phyloP scores from a whole-genome alignment of 2,888 invertebrate genomes.

The Gryllus longicercus region DNA sequence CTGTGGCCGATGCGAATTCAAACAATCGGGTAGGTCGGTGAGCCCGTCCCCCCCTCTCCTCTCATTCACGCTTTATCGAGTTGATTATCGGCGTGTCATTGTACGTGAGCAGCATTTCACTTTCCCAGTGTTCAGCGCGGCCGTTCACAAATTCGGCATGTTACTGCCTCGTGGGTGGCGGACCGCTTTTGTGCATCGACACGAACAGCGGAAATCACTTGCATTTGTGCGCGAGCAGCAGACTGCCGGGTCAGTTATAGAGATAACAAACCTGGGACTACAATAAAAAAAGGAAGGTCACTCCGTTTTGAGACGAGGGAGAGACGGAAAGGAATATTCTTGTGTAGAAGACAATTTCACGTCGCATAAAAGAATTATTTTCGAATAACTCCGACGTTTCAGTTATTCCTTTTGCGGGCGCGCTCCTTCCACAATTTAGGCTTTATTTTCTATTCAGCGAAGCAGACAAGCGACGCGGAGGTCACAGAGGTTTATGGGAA shows the following conservation, averaged over 20 bases:
- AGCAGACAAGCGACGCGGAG: background rate
- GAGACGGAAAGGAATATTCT: no score
- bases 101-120: background rate
- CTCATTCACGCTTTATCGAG: slow-evolving; percentile 17
- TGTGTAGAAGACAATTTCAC: background rate
- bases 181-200: background rate
- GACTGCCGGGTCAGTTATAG: no score
- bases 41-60: background rate
- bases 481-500: background rate
- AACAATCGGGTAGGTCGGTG: background rate
- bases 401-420: background rate
- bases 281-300: no score
- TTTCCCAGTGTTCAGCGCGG: no score
- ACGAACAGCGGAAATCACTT: slow-evolving; percentile 3
- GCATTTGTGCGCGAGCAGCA: no score
- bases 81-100: background rate
- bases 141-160: background rate
- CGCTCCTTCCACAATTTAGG: slow-evolving; percentile 8
- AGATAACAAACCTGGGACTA: no score
- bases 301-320: no score
- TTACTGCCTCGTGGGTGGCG: background rate
- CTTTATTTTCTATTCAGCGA: slow-evolving; percentile 7
- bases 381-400: background rate
- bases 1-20: background rate
- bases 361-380: background rate